These are phyloP conservation scores for Ivindomyrus marchei DNA, from an alignment of 2,113 vertebrate genomes.

Conservation along the genomic window DNA sequence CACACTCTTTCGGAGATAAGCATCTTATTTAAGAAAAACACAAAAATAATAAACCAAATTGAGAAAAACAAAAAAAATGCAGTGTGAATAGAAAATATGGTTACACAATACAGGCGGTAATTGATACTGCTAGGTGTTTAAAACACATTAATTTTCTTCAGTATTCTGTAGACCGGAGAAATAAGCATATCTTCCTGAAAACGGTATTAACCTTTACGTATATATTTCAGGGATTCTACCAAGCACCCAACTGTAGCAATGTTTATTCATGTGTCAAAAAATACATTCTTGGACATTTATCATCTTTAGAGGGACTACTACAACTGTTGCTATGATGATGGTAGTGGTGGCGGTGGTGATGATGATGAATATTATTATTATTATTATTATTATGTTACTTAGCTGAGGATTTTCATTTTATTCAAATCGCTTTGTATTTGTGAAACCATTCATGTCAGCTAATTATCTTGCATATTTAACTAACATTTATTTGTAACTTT, in stretches of 20 bases:
- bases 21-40: background rate
- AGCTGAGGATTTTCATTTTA: background rate
- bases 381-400: background rate
- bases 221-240: background rate
- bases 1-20: background rate
- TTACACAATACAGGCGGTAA: background rate
- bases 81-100: background rate
- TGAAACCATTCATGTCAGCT: background rate
- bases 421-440: background rate
- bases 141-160: background rate
- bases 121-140: background rate
- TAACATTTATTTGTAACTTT: background rate
- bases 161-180: background rate
- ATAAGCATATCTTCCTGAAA: background rate
- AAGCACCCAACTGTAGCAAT: background rate
- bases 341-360: background rate
- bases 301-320: background rate
- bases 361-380: no score
- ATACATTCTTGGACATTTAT: background rate
- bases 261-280: background rate
- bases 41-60: background rate
- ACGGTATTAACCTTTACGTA: background rate
- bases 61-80: background rate
- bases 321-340: background rate
- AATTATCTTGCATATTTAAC: background rate